Base-by-base conservation (phyloP, 2,888 invertebrate species). In the Crossocerus cetratus region DNA sequence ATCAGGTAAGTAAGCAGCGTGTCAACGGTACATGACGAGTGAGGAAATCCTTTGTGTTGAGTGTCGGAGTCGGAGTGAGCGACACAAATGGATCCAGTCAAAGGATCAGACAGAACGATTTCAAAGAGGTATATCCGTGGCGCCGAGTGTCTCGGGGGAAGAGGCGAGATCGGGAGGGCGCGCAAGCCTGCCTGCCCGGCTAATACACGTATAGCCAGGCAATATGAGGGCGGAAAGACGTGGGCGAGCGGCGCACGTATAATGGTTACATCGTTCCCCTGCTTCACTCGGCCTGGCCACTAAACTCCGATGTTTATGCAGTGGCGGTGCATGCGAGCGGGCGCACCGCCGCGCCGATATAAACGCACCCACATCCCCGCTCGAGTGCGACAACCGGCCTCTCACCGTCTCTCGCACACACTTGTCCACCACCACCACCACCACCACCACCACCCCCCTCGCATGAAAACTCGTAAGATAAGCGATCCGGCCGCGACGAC, bases 191-290 rank as follows among this genome's bases (percentile, higher is more conserved):
- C 65, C 43, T 68, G 75, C 49, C 54, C 54, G 57, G 44, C 57
- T 72, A 59, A 21, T 16, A 57, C 32, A 32, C 54, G 56, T 69
- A 49, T 22, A 20, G 14, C 45, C 63, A 45, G 21, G 78, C 77
- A 78, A 68, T 77, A 86, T 86, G 86, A 85, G 88, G 87, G 86
- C 88, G 88, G 87, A 86, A 86, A 82, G 81, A 78, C 85, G 87
- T 87, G 86, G 88, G 86, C 86, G 87, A 81, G 82, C 76, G 72
- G 69, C 82, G 80, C 82, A 80, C 75, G 81, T 86, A 83, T 87
- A 87, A 86, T 86, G 81, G 82, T 86, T 86, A 86, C 86, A 83
- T 77, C 73, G 78, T 62, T 69, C 64, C 69, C 70, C 72, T 74
- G 75, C 62, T 73, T 65, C 58, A 62, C 67, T 64, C 67, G n/a